Evolutionary conservation across 2,888 invertebrate species (phyloP).

Genomic region (Eristalis pertinax): DNA sequence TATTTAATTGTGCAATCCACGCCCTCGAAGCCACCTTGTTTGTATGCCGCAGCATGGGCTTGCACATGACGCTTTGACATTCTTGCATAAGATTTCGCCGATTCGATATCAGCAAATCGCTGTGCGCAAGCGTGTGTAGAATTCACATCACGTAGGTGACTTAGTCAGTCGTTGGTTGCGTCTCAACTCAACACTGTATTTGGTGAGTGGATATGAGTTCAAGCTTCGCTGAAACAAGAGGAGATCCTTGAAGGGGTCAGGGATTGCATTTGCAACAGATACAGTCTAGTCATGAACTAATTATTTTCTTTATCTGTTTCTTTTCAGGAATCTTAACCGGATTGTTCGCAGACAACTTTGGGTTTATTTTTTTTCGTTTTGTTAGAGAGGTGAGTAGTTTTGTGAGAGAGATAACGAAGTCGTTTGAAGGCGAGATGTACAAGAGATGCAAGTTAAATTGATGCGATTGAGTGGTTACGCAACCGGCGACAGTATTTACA

Average conservation of each 20-base stretch:
- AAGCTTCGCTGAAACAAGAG: not conserved
- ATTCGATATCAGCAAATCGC: slow-evolving; percentile 28
- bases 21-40: slow-evolving; percentile 63
- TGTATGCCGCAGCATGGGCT: slow-evolving; percentile 41
- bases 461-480: not conserved
- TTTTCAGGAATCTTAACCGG: not conserved
- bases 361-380: not conserved
- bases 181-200: not conserved
- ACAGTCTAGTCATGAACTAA: not conserved
- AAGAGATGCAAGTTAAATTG: no score
- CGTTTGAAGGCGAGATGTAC: not conserved
- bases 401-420: not conserved
- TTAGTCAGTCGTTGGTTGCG: not conserved
- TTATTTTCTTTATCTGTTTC: not conserved
- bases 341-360: not conserved
- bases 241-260: not conserved
- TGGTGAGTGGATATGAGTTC: not conserved
- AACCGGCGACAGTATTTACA: not conserved
- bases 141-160: slow-evolving; percentile 59
- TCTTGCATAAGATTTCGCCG: slow-evolving; percentile 66
- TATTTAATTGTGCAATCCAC: slow-evolving; percentile 62
- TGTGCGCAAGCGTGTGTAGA: slow-evolving; percentile 2
- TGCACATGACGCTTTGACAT: slow-evolving; percentile 47
- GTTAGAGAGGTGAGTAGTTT: not conserved
- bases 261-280: not conserved